Conservation (phyloP, 2,797 vertebrate species). For the Mormyrus hasselquistii region DNA sequence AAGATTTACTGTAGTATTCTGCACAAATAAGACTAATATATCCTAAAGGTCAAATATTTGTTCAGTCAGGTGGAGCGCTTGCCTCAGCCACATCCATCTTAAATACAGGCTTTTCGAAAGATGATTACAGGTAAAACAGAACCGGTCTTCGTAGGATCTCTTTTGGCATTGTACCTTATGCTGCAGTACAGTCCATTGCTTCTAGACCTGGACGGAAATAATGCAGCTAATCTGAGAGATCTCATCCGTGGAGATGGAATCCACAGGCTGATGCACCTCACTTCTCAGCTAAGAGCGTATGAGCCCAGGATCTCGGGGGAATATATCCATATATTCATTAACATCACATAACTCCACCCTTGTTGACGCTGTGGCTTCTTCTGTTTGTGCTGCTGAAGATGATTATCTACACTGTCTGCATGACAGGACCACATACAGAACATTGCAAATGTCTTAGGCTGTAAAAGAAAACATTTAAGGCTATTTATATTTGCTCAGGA, state of each 20-base stretch:
- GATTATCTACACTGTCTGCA: background rate
- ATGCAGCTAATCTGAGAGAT: slow-evolving; percentile 6
- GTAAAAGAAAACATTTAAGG: background rate
- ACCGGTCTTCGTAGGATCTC: background rate
- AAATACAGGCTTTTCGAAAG: background rate
- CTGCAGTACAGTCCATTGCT: background rate
- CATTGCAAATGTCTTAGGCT: background rate
- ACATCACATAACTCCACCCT: background rate
- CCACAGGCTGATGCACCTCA: background rate
- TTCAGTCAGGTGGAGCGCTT: background rate
- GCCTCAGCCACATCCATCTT: background rate
- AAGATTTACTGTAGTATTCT: background rate
- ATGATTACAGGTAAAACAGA: background rate
- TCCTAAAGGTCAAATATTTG: background rate
- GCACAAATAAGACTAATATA: background rate
- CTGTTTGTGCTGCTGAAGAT: background rate
- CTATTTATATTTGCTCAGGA: background rate
- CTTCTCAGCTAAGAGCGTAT: background rate
- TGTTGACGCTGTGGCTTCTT: background rate
- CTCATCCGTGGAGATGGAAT: background rate
- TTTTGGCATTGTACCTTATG: background rate
- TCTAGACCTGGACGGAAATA: background rate
- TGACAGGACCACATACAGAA: background rate
- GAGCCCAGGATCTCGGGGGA: background rate
- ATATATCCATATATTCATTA: background rate